These are phyloP conservation scores for Magallana angulata DNA, from an alignment of 1,140 invertebrate species.

Conservation along the genomic window DNA sequence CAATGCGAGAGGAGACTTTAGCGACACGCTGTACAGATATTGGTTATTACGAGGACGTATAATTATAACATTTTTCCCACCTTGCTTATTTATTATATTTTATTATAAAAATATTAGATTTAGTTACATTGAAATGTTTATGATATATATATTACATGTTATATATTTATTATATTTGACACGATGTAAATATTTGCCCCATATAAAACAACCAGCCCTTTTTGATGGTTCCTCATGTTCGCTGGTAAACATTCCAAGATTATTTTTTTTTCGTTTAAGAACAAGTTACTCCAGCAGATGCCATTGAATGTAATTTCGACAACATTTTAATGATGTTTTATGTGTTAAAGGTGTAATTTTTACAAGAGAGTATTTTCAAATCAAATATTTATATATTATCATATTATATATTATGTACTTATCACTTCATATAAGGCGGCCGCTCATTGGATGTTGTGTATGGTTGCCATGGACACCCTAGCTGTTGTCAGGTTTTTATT, in stretches of 20 bases:
- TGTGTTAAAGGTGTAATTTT: slow-evolving; percentile 36
- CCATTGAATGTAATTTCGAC: slow-evolving; percentile 31
- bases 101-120: slow-evolving; percentile 32
- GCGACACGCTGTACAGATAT: background rate
- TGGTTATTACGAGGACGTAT: background rate
- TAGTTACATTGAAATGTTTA: slow-evolving; percentile 39
- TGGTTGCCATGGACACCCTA: slow-evolving; percentile 34
- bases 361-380: slow-evolving; percentile 30
- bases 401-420: slow-evolving; percentile 11
- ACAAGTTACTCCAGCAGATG: background rate
- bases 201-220: background rate
- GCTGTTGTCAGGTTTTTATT: slow-evolving; percentile 14
- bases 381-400: slow-evolving; percentile 35
- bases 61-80: slow-evolving; percentile 21
- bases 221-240: slow-evolving; percentile 13
- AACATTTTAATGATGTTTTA: slow-evolving; percentile 25
- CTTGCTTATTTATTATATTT: slow-evolving; percentile 35
- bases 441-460: slow-evolving; percentile 32
- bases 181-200: slow-evolving; percentile 17
- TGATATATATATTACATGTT: slow-evolving; percentile 34
- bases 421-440: slow-evolving; percentile 29
- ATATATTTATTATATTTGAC: slow-evolving; percentile 33
- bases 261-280: background rate
- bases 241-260: slow-evolving; percentile 32
- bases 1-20: background rate